Conservation (phyloP, 2,888 invertebrate genomes). For the Agriopis leucophaearia region DNA sequence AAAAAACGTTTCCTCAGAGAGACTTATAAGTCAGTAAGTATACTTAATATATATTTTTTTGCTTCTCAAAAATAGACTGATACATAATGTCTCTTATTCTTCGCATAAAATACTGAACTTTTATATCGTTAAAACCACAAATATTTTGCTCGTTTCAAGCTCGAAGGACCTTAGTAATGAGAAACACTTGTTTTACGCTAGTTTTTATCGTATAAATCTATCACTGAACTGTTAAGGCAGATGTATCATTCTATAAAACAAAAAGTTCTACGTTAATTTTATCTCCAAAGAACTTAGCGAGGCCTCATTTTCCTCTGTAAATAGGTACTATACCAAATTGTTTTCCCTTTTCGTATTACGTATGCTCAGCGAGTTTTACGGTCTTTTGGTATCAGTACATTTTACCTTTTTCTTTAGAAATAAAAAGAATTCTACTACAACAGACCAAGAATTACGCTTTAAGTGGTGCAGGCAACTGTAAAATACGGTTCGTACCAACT, state of each 20-base stretch:
- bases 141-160: too few relatives aligned
- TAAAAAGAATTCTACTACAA: slow-evolving; percentile 6
- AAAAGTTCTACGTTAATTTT: slow-evolving; percentile 20
- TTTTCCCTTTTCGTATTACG: slow-evolving; percentile 28
- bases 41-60: too few relatives aligned
- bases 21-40: too few relatives aligned
- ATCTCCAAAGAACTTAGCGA: slow-evolving; percentile 19
- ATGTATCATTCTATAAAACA: slow-evolving; percentile 2
- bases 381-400: slow-evolving; percentile 20
- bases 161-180: neutral
- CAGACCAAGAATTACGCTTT: slow-evolving; percentile 10
- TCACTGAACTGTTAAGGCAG: neutral
- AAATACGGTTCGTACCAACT: neutral
- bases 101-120: too few relatives aligned
- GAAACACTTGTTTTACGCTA: neutral
- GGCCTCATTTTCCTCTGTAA: slow-evolving; percentile 15
- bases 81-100: too few relatives aligned
- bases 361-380: slow-evolving; percentile 29
- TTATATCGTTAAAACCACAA: too few relatives aligned
- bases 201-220: neutral
- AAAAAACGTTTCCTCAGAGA: too few relatives aligned
- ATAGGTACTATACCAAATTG: slow-evolving; percentile 22
- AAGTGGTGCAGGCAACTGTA: neutral
- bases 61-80: too few relatives aligned
- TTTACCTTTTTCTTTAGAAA: slow-evolving; percentile 22